Percentiles rank a stretch among this genome's conserved stretches.
Evolutionary conservation across 1,140 invertebrate genomes (phyloP).

Genomic region (Trichonephila inaurata): DNA sequence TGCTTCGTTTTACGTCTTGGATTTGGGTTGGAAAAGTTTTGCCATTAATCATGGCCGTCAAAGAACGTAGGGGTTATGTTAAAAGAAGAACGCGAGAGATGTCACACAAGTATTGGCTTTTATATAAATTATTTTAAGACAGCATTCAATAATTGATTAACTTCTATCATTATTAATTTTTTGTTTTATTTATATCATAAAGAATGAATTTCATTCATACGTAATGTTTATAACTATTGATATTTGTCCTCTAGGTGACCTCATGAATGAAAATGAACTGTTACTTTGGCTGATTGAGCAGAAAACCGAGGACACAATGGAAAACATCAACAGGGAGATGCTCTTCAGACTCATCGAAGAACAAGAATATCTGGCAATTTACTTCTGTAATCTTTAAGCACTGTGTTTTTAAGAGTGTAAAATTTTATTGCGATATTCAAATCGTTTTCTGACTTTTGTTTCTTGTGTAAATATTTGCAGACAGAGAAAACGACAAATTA

Average conservation of each 20-base stretch:
- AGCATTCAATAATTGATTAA: too few species aligned
- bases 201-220: too few species aligned
- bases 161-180: too few species aligned
- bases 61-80: too few species aligned
- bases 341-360: conserved; percentile 93
- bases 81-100: too few species aligned
- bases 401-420: conserved; percentile 77
- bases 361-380: conserved; percentile 94
- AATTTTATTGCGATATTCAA: conserved; percentile 83
- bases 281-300: conserved; percentile 95
- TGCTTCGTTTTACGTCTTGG: too few species aligned
- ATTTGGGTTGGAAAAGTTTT: too few species aligned
- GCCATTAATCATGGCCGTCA: too few species aligned
- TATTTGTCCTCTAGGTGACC: conserved; percentile 84
- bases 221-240: too few species aligned
- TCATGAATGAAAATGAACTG: conserved; percentile 91
- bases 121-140: too few species aligned
- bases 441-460: conserved; percentile 80
- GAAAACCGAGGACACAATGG: conserved; percentile 95
- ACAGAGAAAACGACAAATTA: conserved; percentile 86
- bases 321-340: conserved; percentile 92
- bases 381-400: conserved; percentile 91
- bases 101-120: too few species aligned
- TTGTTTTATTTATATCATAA: too few species aligned
- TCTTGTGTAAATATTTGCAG: conserved; percentile 83